A percentile compares a stretch with the other conserved stretches of the same genome.
Conservation (phyloP, 2,113 vertebrate genomes). For the Grantiella picta region DNA sequence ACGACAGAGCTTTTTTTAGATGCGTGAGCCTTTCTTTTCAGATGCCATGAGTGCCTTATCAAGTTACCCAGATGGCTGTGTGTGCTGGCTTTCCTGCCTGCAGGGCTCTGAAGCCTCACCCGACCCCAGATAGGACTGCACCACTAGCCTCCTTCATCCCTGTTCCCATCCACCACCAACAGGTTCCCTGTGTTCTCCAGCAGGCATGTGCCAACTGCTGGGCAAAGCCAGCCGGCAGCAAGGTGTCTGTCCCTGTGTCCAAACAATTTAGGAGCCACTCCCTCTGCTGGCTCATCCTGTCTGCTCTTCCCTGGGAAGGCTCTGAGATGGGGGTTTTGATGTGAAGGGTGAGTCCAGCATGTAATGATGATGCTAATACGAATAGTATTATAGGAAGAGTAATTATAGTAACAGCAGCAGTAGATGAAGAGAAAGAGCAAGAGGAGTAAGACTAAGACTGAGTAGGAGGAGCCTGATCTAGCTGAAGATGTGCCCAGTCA, state of each 20-base stretch:
- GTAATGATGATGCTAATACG: background rate
- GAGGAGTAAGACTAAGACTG: background rate
- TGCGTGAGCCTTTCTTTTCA: background rate
- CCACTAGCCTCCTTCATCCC: background rate
- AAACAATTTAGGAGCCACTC: fast-evolving
- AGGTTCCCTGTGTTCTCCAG: background rate
- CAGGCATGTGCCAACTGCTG: fast-evolving
- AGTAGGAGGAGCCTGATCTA: background rate
- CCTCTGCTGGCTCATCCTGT: background rate
- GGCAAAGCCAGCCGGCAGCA: background rate
- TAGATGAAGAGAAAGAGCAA: background rate
- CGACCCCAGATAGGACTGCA: background rate
- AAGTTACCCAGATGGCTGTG: background rate
- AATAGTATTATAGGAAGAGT: background rate
- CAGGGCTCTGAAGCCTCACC: background rate
- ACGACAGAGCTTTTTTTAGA: background rate
- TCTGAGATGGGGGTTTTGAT: background rate
- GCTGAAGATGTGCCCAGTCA: background rate
- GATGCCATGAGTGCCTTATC: background rate
- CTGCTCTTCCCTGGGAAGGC: background rate
- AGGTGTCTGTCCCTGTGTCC: fast-evolving
- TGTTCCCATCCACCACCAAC: background rate
- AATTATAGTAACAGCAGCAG: background rate
- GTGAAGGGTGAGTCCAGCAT: background rate
- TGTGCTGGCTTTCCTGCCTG: background rate